These are phyloP conservation scores for Sebastes jordani DNA, from an alignment of 2,797 vertebrate species.

Conservation along the genomic window DNA sequence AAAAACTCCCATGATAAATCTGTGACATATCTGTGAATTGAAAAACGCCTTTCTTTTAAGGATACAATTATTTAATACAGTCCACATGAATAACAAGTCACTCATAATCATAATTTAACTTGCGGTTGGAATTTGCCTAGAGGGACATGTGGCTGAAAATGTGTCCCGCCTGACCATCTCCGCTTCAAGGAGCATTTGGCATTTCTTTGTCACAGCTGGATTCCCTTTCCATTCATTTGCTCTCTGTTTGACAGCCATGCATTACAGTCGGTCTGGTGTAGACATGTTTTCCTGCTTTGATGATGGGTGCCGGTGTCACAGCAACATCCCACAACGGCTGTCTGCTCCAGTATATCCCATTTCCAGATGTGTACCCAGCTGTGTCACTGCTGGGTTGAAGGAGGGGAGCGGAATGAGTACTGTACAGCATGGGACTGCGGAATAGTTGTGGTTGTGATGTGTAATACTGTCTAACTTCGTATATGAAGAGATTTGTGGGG, in stretches of 20 bases:
- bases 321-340: slow-evolving; percentile 50
- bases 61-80: not conserved
- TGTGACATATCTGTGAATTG: not conserved
- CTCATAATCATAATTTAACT: not conserved
- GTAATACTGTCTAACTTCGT: not conserved
- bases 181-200: not conserved
- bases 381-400: not conserved
- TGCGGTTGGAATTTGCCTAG: not conserved
- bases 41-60: slow-evolving; percentile 12
- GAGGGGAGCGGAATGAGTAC: not conserved
- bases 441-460: not conserved
- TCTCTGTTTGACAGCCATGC: slow-evolving; percentile 24
- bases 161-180: not conserved
- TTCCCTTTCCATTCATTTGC: slow-evolving; percentile 18
- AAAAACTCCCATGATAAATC: slow-evolving; percentile 23
- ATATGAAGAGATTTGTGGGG: not conserved
- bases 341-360: slow-evolving; percentile 24
- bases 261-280: slow-evolving; percentile 24
- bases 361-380: slow-evolving; percentile 59
- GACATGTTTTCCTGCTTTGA: slow-evolving; percentile 45
- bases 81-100: not conserved
- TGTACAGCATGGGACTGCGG: not conserved
- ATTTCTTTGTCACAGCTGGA: slow-evolving; percentile 10
- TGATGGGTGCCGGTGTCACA: slow-evolving; percentile 35
- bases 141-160: not conserved